Base-by-base conservation (phyloP, 1,140 invertebrate genomes). In the Euglossa dilemma region DNA sequence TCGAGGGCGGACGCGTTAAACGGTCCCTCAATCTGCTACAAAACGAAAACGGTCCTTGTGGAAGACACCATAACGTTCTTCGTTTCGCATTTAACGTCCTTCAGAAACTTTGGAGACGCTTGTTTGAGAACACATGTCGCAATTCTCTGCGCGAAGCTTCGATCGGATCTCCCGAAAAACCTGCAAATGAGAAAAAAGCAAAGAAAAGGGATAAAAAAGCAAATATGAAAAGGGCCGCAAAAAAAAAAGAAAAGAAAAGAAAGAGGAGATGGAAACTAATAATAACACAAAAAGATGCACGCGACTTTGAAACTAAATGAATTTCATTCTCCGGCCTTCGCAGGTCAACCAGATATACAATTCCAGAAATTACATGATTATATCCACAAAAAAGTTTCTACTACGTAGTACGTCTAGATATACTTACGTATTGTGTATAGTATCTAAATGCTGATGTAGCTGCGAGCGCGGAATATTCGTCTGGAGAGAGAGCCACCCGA, bases 401-500 rank as follows among this genome's bases (percentile, higher is more conserved):
- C 88, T 89, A 81, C 78, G 85, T 90, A 90, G 88, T 86, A 89
- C 88, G 86, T 87, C 83, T 90, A 90, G 88, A 87, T 90, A 88
- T 89, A 87, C 84, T 79, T 88, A 86, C 80, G 75, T 87, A 90
- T 90, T 87, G 89, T 89, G 89, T 90, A 89, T 89, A 90, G 88
- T 85, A 84, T 89, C 80, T 89, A 88, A 87, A 88, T 61, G 83
- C 80, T 87, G 88, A 87, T 89, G 83, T 89, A 89, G 87, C 79
- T 83, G 86, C 87, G 88, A 89, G 87, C 82, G 85, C 85, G 86
- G 81, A 63, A 88, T 88, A 86, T 86, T 88, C 74, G 76, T 84
- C 66, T 63, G 73, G 63, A 50, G 73, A 71, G 73, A 83, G 76
- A 82, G 57, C 52, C 74, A 71, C 50, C 75, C 57, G n/a, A 70